Evolutionary conservation across 2,888 invertebrate genomes (phyloP), one percentile per base, ranked within the genome.

Genomic region (Dasypogon diadema): DNA sequence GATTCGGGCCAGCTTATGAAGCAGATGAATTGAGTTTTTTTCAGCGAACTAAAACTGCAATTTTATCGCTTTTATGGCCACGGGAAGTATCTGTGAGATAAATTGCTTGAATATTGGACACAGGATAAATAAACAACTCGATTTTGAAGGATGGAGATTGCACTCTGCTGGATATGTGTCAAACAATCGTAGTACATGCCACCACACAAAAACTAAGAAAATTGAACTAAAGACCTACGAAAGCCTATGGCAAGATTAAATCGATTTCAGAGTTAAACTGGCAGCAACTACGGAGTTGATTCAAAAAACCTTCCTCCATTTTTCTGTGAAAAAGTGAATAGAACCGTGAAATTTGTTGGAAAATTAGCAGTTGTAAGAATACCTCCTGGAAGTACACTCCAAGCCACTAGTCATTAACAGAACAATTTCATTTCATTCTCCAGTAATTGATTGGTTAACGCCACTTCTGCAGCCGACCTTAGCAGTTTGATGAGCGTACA

Each of bases 391-490:
- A 30, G 8, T 42, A 42, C 10, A 42, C n/a, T 30, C 8, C 3
- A 3, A 42, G 42, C 12, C 8, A 42, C 42, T 42, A 1, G 0
- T 12, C 42, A 42, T 42, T 42, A 42, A 42, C 42, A 12, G n/a
- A 12, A n/a, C 10, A 6, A 42, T 12, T 42, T 42, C 12, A 6
- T 42, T 42, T n/a, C 42, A 42, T 42, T 42, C 42, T 12, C 30
- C 26, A 30, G 60, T 60, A 60, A 60, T 60, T 60, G 60, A 60
- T 60, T 37, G 60, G 16, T 37, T 60, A 30, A 37, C 60, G 37
- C 60, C 60, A 18, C 18, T 60, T 60, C 37, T 30, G 37, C 30
- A 26, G 56, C 14, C 56, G 34, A 34, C 58, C 58, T 58, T 16
- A 30, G 26, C 26, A 56, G 60, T 34, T 60, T 42, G 37, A 60